Percentiles rank a stretch among this genome's conserved stretches.
phyloP scores from a whole-genome alignment of 2,797 vertebrate genomes.

The Myotis daubentonii region DNA sequence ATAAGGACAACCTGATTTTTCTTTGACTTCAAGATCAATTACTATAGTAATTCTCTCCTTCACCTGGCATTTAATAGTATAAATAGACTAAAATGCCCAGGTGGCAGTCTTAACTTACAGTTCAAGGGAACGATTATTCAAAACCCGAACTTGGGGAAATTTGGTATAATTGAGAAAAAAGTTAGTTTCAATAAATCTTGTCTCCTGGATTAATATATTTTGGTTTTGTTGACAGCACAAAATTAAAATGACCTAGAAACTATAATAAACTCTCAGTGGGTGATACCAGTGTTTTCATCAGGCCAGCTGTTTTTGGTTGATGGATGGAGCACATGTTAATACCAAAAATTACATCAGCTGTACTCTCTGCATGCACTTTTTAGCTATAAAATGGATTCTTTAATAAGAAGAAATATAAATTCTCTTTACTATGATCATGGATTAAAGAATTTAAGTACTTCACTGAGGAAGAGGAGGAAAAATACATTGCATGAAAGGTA shows the following conservation, averaged over 20 bases:
- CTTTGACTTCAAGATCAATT: background rate
- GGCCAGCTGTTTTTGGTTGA: background rate
- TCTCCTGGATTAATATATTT: background rate
- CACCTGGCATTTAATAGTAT: background rate
- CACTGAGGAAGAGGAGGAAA: background rate
- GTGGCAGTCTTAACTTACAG: background rate
- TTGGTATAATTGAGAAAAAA: background rate
- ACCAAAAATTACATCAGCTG: background rate
- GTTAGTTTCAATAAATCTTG: background rate
- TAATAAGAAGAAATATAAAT: background rate
- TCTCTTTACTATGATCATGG: background rate
- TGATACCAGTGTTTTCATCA: background rate
- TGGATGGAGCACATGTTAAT: background rate
- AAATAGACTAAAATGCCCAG: background rate
- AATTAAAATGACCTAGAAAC: background rate
- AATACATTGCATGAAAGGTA: background rate
- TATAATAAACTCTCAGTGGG: background rate
- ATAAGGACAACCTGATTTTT: background rate
- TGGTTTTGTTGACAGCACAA: background rate
- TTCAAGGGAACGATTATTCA: background rate
- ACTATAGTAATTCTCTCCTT: background rate
- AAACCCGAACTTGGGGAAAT: background rate
- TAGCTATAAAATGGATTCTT: background rate
- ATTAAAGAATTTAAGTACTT: background rate
- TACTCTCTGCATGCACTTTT: background rate